Evolutionary conservation across 2,888 invertebrate genomes (phyloP).

Genomic region (Synanthedon myopaeformis): DNA sequence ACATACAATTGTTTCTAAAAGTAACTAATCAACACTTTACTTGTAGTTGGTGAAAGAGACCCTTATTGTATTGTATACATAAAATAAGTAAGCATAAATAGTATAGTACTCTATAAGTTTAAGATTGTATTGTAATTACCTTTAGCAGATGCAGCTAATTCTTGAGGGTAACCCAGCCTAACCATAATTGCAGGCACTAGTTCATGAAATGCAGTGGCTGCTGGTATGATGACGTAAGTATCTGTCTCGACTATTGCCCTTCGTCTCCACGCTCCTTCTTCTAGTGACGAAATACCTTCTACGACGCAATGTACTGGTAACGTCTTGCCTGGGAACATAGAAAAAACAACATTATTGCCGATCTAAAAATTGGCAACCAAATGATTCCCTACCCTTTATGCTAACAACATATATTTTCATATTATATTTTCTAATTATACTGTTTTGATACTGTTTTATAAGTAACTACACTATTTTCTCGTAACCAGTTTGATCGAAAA

Average conservation of each 20-base stretch:
- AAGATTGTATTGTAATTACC: constrained; percentile 43
- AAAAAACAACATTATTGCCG: constrained; percentile 1
- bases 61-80: too few species aligned
- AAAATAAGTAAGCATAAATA: too few species aligned
- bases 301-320: constrained; percentile 96
- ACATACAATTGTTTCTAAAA: too few species aligned
- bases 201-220: constrained; percentile 90
- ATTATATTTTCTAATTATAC: too few species aligned
- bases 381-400: neutral
- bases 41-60: too few species aligned
- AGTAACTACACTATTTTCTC: neutral
- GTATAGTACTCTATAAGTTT: too few species aligned
- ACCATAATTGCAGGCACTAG: constrained; percentile 92
- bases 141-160: constrained; percentile 85
- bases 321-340: constrained; percentile 64
- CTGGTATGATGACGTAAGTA: constrained; percentile 95
- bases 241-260: constrained; percentile 88
- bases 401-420: neutral
- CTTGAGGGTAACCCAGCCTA: constrained; percentile 90
- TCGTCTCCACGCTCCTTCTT: constrained; percentile 74
- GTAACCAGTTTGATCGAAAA: neutral
- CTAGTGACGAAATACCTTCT: constrained; percentile 83
- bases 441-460: neutral
- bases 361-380: neutral
- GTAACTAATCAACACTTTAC: too few species aligned